Conservation (phyloP, 2,797 vertebrate genomes). For the Lepus oiostolus region DNA sequence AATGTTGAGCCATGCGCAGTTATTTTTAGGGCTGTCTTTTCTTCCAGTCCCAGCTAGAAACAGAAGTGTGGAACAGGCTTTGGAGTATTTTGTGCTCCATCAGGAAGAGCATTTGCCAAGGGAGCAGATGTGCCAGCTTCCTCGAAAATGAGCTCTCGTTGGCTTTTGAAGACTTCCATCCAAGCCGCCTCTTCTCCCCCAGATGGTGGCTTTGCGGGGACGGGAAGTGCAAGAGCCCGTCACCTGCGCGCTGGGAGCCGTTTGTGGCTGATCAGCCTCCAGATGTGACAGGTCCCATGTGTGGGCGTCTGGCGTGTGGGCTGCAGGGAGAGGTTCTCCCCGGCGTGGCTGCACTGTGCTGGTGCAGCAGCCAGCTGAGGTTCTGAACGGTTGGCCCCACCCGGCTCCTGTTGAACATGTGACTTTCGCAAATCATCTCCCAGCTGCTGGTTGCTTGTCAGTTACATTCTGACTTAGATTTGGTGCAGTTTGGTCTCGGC, state of each 20-base stretch:
- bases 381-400: not conserved
- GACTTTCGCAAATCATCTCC: not conserved
- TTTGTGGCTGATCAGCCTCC: not conserved
- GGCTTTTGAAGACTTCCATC: not conserved
- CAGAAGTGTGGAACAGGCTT: not conserved
- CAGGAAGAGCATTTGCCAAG: not conserved
- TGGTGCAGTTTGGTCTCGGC: not conserved
- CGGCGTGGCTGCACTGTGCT: fast-evolving
- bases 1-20: not conserved
- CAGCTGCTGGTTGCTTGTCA: not conserved
- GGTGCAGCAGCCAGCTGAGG: not conserved
- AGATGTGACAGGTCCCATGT: not conserved
- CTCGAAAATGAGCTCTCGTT: not conserved
- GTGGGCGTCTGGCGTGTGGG: not conserved
- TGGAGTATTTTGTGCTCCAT: not conserved
- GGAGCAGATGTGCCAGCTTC: not conserved
- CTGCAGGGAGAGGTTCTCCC: not conserved
- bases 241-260: fast-evolving
- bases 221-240: not conserved
- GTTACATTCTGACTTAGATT: not conserved
- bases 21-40: constrained; percentile 55
- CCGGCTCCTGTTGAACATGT: fast-evolving
- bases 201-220: not conserved
- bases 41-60: constrained; percentile 43
- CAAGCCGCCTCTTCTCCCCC: not conserved